Percentiles rank a stretch among this genome's conserved stretches.
Evolutionary conservation across 1,140 invertebrate genomes (phyloP).

Genomic region (Atta texana): DNA sequence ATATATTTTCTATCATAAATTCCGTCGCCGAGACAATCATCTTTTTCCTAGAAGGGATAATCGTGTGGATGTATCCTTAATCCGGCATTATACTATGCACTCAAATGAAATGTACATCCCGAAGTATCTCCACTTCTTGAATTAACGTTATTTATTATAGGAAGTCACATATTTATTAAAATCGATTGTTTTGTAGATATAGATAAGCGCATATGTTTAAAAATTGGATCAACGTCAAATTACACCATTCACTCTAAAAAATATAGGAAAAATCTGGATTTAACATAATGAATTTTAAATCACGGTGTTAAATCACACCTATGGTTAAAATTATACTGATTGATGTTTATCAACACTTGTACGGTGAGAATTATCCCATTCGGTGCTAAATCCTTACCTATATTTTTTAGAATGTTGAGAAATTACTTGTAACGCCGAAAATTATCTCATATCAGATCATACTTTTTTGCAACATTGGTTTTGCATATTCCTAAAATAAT

Average conservation of each 20-base stretch:
- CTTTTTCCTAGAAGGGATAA: conserved; percentile 30
- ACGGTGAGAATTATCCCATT: too few species aligned
- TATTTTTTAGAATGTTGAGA: neutral
- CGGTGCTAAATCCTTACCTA: too few species aligned
- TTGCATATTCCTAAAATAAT: neutral
- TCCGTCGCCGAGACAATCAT: conserved; percentile 46
- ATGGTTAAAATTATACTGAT: too few species aligned
- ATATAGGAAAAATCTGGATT: too few species aligned
- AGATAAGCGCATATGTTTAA: neutral
- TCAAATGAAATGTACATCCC: neutral
- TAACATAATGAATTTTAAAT: too few species aligned
- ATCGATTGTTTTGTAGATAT: neutral
- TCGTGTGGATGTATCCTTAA: conserved; percentile 31
- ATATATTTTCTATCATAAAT: conserved; percentile 63
- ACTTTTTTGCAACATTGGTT: neutral
- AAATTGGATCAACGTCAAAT: neutral
- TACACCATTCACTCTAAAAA: neutral
- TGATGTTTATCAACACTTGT: too few species aligned
- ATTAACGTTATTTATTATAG: neutral
- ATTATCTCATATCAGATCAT: neutral
- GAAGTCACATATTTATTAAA: neutral
- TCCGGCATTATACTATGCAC: conserved; percentile 17
- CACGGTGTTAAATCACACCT: too few species aligned
- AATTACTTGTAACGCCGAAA: neutral
- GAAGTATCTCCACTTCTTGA: neutral